Conservation (phyloP, 2,797 vertebrate species). For the Hyperoplus lanceolatus region DNA sequence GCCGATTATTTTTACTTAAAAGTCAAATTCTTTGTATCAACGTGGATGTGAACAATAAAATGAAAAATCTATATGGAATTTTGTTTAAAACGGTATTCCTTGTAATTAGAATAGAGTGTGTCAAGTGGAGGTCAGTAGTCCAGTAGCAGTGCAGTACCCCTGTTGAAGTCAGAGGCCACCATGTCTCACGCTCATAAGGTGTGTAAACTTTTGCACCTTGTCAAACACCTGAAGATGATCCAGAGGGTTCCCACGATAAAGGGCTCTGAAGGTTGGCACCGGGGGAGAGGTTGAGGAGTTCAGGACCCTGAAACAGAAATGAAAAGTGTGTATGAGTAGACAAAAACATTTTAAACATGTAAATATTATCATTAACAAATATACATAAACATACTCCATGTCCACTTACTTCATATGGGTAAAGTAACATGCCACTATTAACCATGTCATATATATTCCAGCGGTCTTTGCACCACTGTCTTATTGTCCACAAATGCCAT, state of each 20-base stretch:
- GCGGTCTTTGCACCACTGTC: too few relatives aligned
- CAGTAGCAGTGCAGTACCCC: constrained; percentile 1
- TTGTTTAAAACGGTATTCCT: background rate
- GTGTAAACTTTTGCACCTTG: constrained; percentile 64
- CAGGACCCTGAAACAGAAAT: constrained; percentile 2
- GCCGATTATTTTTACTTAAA: background rate
- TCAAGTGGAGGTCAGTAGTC: constrained; percentile 27
- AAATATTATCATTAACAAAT: too few relatives aligned
- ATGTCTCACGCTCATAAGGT: constrained; percentile 40
- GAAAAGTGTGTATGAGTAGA: background rate
- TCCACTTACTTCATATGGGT: too few relatives aligned
- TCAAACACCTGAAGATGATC: constrained; percentile 50
- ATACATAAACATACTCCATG: too few relatives aligned
- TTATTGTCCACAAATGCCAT: too few relatives aligned
- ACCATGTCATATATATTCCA: too few relatives aligned
- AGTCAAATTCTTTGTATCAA: background rate
- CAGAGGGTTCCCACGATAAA: constrained; percentile 58
- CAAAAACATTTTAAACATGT: background rate
- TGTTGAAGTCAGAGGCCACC: constrained; percentile 17
- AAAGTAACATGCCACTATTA: too few relatives aligned
- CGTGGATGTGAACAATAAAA: background rate
- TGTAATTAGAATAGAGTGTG: background rate
- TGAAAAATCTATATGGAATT: background rate
- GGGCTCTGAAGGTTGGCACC: constrained; percentile 2
- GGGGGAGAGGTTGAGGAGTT: constrained; percentile 17